These are phyloP conservation scores for Drosophila aldrichi DNA, from an alignment of 2,888 invertebrate genomes.

Conservation along the genomic window DNA sequence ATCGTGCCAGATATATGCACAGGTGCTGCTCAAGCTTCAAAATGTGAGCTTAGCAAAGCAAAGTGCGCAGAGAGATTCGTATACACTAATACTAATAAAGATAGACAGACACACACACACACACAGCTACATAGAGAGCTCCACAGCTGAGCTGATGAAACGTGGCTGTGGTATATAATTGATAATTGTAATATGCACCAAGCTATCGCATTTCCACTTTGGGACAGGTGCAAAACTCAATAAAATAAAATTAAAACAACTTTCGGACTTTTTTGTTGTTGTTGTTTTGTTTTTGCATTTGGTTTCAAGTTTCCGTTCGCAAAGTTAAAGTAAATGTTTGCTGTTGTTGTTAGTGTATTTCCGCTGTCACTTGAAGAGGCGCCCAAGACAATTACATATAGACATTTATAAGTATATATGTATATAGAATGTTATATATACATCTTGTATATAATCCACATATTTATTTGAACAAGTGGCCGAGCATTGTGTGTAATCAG, in stretches of 20 bases:
- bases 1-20: not conserved
- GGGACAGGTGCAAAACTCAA: slow-evolving; percentile 58
- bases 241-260: slow-evolving; percentile 33
- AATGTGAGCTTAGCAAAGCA: slow-evolving; percentile 4
- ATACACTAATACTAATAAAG: not conserved
- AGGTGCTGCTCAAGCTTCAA: not conserved
- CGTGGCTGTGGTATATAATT: slow-evolving; percentile 22
- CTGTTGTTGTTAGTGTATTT: slow-evolving; percentile 36
- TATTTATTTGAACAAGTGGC: slow-evolving; percentile 11
- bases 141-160: slow-evolving; percentile 6
- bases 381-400: slow-evolving; percentile 1
- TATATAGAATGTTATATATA: not conserved
- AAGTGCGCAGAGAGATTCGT: not conserved
- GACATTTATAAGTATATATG: not conserved
- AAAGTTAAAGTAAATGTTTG: slow-evolving; percentile 13
- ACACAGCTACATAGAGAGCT: not conserved
- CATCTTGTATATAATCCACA: slow-evolving; percentile 11
- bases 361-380: slow-evolving; percentile 23
- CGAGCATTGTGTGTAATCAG: slow-evolving; percentile 41
- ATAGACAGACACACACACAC: not conserved
- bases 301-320: slow-evolving; percentile 41
- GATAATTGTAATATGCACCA: slow-evolving; percentile 27
- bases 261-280: slow-evolving; percentile 28
- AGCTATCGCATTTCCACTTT: slow-evolving; percentile 46
- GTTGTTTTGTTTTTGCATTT: slow-evolving; percentile 2